Conservation (phyloP, 2,113 vertebrate genomes). For the Lathamus discolor region DNA sequence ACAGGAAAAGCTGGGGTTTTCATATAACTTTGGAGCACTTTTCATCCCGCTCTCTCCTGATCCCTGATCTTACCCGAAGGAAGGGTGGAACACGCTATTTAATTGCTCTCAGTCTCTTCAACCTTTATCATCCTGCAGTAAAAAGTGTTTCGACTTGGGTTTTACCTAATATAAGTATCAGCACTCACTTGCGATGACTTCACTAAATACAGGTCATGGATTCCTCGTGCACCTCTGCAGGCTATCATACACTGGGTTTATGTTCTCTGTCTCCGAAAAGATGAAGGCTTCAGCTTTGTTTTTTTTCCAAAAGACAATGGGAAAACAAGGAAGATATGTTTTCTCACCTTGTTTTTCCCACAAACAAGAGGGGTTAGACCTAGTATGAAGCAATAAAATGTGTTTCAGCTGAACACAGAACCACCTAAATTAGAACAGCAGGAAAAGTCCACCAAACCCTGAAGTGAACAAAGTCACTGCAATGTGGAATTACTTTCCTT, state of each 20-base stretch:
- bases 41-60: background rate
- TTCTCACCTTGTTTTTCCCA: constrained; percentile 11
- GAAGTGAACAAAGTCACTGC: constrained; percentile 21
- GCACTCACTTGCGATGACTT: background rate
- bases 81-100: background rate
- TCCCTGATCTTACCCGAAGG: background rate
- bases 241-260: background rate
- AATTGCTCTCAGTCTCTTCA: background rate
- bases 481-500: constrained; percentile 41
- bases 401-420: constrained; percentile 42
- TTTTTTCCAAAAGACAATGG: constrained; percentile 14
- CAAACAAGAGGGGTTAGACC: background rate
- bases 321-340: background rate
- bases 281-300: background rate
- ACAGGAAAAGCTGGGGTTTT: background rate
- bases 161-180: background rate
- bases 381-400: constrained; percentile 22
- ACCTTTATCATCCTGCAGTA: background rate
- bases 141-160: background rate
- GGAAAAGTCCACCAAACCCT: constrained; percentile 9
- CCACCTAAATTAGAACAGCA: constrained; percentile 16
- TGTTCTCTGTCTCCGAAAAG: background rate
- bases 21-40: background rate
- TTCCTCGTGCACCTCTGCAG: background rate
- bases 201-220: background rate